These are phyloP conservation scores for Malaclemys terrapin DNA, from an alignment of 2,113 vertebrate genomes.

Conservation along the genomic window DNA sequence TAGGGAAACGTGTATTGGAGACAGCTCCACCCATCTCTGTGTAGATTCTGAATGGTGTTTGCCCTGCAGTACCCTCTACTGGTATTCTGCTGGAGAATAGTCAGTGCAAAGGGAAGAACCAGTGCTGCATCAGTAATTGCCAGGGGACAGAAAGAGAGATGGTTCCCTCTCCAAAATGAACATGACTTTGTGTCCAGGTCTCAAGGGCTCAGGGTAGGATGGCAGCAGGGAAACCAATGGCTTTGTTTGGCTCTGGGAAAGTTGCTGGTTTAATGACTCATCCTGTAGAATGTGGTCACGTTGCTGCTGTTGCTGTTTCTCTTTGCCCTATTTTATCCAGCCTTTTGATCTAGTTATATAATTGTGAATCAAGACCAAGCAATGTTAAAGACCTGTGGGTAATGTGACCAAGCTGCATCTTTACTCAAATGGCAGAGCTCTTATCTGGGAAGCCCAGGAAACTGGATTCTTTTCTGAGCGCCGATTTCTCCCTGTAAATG, in stretches of 20 bases:
- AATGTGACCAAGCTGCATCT: slow-evolving; percentile 27
- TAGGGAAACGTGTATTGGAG: background rate
- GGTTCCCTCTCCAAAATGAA: slow-evolving; percentile 8
- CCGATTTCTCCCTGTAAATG: background rate
- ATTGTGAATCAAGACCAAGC: slow-evolving; percentile 27
- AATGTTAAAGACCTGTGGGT: slow-evolving; percentile 44
- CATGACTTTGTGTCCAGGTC: slow-evolving; percentile 34
- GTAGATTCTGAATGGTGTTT: background rate
- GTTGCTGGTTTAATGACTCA: slow-evolving; percentile 69
- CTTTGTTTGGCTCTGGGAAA: slow-evolving; percentile 64
- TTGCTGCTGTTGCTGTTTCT: slow-evolving; percentile 62
- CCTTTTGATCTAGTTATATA: slow-evolving; percentile 73
- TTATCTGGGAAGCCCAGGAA: slow-evolving; percentile 43
- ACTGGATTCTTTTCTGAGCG: slow-evolving; percentile 10
- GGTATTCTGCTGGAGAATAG: rapidly evolving
- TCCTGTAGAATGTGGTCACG: slow-evolving; percentile 51
- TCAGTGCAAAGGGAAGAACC: background rate
- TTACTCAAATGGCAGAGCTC: slow-evolving; percentile 27
- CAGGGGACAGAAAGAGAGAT: background rate
- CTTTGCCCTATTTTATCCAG: slow-evolving; percentile 74
- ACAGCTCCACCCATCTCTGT: background rate
- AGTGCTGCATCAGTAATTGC: background rate
- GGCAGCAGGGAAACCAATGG: slow-evolving; percentile 58
- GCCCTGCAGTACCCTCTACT: background rate
- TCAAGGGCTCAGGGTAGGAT: slow-evolving; percentile 42